Conservation (phyloP, 2,888 invertebrate genomes). For the Calliphora vomitoria region DNA sequence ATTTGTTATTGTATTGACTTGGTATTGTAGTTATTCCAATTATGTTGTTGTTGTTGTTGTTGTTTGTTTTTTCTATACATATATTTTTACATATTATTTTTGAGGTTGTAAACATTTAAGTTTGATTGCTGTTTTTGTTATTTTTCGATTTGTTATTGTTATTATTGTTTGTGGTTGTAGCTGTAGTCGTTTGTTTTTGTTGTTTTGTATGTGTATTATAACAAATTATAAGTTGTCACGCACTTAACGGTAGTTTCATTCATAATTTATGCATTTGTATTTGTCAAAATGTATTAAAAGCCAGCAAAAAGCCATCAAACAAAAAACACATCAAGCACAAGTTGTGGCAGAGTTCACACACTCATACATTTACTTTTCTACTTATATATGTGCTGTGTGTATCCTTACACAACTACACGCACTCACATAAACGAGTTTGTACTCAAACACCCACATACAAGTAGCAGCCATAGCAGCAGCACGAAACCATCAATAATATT, state of each 20-base stretch:
- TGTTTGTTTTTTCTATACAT: neutral
- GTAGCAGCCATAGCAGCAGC: neutral
- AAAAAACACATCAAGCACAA: conserved; percentile 18
- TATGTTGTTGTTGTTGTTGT: neutral
- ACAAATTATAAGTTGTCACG: conserved; percentile 71
- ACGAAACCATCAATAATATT: neutral
- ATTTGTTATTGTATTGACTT: neutral
- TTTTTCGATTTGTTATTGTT: conserved; percentile 12
- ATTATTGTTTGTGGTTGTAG: conserved; percentile 6
- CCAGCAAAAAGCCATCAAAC: conserved; percentile 11
- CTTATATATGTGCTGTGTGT: too few relatives aligned
- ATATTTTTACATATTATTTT: neutral
- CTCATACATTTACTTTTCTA: neutral
- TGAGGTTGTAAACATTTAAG: neutral
- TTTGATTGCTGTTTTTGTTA: conserved; percentile 45
- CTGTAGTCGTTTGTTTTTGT: conserved; percentile 5
- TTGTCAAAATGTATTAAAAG: conserved; percentile 49
- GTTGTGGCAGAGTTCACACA: conserved; percentile 49
- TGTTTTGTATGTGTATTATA: conserved; percentile 5
- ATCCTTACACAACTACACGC: neutral
- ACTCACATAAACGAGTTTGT: neutral
- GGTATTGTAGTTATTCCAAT: neutral
- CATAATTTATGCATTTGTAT: conserved; percentile 64
- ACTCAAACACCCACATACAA: conserved; percentile 9
- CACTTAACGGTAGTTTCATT: conserved; percentile 67